phyloP scores from a whole-genome alignment of 2,113 vertebrate species.

The Epinephelus cyanopodus region DNA sequence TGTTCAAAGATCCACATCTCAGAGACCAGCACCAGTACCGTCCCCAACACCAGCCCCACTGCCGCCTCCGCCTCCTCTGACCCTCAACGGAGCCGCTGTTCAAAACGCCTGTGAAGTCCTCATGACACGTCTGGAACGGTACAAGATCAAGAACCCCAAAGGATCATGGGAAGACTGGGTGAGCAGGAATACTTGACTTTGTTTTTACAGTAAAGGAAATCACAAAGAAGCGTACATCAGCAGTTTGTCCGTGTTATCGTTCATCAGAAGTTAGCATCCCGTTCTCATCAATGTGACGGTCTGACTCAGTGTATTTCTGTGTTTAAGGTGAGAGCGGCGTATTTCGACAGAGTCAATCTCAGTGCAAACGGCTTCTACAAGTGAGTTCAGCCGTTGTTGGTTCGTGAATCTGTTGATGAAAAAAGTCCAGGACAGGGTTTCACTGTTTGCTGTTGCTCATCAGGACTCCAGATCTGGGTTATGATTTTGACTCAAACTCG shows the following conservation, averaged over 20 bases:
- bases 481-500: constrained; percentile 89
- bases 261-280: too few species aligned
- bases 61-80: constrained; percentile 93
- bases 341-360: constrained; percentile 88
- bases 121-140: constrained; percentile 88
- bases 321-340: constrained; percentile 89
- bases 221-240: too few species aligned
- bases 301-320: not conserved
- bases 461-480: constrained; percentile 91
- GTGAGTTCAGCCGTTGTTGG: constrained; percentile 79
- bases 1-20: constrained; percentile 91
- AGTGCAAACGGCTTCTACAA: constrained; percentile 95
- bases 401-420: not conserved
- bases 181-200: constrained; percentile 37
- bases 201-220: too few species aligned
- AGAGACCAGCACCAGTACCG: constrained; percentile 96
- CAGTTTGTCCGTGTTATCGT: too few species aligned
- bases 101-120: constrained; percentile 91
- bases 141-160: constrained; percentile 87
- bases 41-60: constrained; percentile 94
- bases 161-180: constrained; percentile 96
- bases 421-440: not conserved
- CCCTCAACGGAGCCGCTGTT: constrained; percentile 92
- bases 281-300: too few species aligned
- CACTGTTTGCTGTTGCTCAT: not conserved